Percentiles rank a stretch among this genome's conserved stretches.
phyloP scores from a whole-genome alignment of 1,140 invertebrate species.

The Bombus pyrosoma region DNA sequence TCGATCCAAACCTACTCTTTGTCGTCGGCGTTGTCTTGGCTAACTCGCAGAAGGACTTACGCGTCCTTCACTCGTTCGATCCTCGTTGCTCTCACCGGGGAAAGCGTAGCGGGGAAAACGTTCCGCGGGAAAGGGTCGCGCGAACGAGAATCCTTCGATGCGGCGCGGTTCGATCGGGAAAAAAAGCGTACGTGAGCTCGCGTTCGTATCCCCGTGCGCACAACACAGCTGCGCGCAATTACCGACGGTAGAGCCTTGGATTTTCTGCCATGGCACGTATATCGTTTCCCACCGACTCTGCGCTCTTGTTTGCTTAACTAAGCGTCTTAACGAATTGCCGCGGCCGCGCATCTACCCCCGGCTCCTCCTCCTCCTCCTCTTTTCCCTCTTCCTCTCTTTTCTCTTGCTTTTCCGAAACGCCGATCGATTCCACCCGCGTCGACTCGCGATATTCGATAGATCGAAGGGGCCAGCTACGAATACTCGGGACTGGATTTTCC shows the following conservation, averaged over 20 bases:
- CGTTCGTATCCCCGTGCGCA: slow-evolving; percentile 57
- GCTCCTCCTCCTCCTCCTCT: rapidly evolving
- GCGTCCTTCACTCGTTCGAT: neutral
- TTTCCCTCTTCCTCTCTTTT: neutral
- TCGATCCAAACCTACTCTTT: slow-evolving; percentile 58
- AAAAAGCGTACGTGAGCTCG: slow-evolving; percentile 12
- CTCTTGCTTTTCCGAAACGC: neutral
- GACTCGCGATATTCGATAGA: neutral
- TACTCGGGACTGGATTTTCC: too few species aligned
- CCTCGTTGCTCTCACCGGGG: too few species aligned
- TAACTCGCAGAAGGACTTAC: too few species aligned
- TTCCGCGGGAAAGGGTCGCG: neutral
- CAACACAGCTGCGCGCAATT: slow-evolving; percentile 67
- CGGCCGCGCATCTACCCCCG: slow-evolving; percentile 45
- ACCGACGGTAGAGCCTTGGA: slow-evolving; percentile 66
- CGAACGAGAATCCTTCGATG: neutral
- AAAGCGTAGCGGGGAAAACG: too few species aligned
- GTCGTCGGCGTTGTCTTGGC: too few species aligned
- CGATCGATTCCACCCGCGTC: neutral
- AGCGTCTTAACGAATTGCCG: slow-evolving; percentile 72
- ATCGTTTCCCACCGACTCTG: slow-evolving; percentile 66
- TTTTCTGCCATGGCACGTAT: slow-evolving; percentile 71
- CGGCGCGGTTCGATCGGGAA: neutral
- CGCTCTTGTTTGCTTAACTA: slow-evolving; percentile 71
- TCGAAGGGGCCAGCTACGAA: neutral